Evolutionary conservation across 2,797 vertebrate species (phyloP).

Genomic region (Syndactyla subalaris): DNA sequence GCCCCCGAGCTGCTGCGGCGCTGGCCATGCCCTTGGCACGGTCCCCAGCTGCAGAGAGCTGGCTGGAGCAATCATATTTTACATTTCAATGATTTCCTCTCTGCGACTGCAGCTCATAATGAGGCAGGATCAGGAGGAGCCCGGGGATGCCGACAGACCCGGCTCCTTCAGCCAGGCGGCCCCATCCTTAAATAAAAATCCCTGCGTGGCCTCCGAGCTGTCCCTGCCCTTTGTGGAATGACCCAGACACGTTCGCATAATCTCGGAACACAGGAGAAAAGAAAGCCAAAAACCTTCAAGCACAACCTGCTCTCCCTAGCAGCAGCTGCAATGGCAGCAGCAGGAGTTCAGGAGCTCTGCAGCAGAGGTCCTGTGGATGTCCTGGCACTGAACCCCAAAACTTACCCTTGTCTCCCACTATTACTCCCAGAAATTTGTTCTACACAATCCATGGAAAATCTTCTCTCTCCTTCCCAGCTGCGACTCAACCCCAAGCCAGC

Average conservation of each 20-base stretch:
- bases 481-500: background rate
- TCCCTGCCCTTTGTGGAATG: background rate
- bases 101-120: background rate
- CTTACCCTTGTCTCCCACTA: rapidly evolving
- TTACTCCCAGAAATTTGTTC: background rate
- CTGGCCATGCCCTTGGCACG: background rate
- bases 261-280: background rate
- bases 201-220: rapidly evolving
- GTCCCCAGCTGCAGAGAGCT: background rate
- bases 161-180: rapidly evolving
- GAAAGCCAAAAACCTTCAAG: background rate
- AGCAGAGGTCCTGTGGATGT: rapidly evolving
- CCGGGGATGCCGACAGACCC: rapidly evolving
- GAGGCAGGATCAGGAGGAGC: background rate
- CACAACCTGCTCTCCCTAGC: background rate
- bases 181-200: background rate
- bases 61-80: background rate
- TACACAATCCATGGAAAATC: background rate
- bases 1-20: background rate
- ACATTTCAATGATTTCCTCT: background rate
- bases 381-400: background rate
- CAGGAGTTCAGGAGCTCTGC: background rate
- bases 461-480: background rate
- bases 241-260: background rate
- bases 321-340: background rate